A percentile compares a stretch with the other conserved stretches of the same genome.
Evolutionary conservation across 1,140 invertebrate genomes (phyloP).

Genomic region (Anadara kagoshimensis): DNA sequence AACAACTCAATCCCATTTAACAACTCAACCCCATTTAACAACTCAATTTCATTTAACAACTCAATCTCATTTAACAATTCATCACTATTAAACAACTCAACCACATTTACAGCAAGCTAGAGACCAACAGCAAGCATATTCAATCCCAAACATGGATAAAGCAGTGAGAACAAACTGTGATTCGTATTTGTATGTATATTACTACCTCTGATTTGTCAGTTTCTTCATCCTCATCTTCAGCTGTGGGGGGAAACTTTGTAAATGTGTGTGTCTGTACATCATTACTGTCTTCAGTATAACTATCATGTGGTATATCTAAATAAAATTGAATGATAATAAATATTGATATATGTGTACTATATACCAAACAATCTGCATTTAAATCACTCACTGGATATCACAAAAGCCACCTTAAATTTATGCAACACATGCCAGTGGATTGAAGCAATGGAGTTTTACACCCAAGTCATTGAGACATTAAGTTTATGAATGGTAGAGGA

Average conservation of each 20-base stretch:
- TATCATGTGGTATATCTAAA: too few species aligned
- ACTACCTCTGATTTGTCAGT: conserved; percentile 64
- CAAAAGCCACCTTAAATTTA: too few species aligned
- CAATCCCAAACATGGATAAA: background rate
- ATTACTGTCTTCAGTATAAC: conserved; percentile 11
- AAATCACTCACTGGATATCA: too few species aligned
- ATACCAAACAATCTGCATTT: too few species aligned
- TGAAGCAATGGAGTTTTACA: too few species aligned
- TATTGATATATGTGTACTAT: too few species aligned
- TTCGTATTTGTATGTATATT: background rate
- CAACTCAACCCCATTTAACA: background rate
- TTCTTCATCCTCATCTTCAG: conserved; percentile 68
- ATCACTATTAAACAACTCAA: background rate
- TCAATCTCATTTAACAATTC: background rate
- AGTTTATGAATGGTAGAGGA: too few species aligned
- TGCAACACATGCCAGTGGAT: too few species aligned
- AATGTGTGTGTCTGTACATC: conserved; percentile 69
- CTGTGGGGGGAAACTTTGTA: conserved; percentile 68
- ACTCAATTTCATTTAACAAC: background rate
- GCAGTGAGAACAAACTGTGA: background rate
- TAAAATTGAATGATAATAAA: too few species aligned
- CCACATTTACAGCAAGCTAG: background rate
- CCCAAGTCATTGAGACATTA: too few species aligned
- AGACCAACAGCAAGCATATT: background rate
- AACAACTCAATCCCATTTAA: too few species aligned